These are phyloP conservation scores for Lasaia peninsularis DNA, from an alignment of 1,140 invertebrate genomes.

Conservation along the genomic window DNA sequence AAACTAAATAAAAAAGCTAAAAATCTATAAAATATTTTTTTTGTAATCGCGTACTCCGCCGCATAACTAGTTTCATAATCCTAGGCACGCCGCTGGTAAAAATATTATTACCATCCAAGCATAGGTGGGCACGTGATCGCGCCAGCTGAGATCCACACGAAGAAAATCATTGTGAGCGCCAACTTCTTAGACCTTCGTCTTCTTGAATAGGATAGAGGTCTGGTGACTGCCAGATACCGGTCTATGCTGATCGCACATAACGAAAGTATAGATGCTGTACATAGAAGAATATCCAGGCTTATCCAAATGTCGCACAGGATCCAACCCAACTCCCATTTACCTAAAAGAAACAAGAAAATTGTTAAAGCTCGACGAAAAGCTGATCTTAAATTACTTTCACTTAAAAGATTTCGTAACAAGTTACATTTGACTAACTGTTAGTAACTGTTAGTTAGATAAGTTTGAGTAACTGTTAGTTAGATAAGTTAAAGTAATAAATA, in stretches of 20 bases:
- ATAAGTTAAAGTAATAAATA: no score
- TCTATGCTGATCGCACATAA: slow-evolving; percentile 92
- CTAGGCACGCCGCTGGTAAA: no score
- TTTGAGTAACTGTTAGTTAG: no score
- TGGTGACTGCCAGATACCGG: slow-evolving; percentile 91
- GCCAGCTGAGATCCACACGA: slow-evolving; percentile 89
- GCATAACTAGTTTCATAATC: no score
- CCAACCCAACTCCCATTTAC: slow-evolving; percentile 88
- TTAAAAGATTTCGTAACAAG: no score
- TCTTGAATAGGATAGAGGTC: slow-evolving; percentile 88
- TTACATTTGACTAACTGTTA: no score
- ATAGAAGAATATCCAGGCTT: slow-evolving; percentile 94
- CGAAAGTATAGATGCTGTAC: slow-evolving; percentile 90
- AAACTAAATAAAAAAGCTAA: no score
- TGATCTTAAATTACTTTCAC: no score
- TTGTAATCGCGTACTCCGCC: no score
- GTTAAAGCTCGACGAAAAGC: no score
- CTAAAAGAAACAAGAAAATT: slow-evolving; percentile 51
- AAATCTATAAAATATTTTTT: no score
- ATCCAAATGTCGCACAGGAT: slow-evolving; percentile 93
- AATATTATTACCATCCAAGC: slow-evolving; percentile 84
- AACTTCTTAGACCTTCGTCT: slow-evolving; percentile 87
- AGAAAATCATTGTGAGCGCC: slow-evolving; percentile 87
- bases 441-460: no score
- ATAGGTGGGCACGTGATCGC: slow-evolving; percentile 91